phyloP scores from a whole-genome alignment of 2,113 vertebrate species.

The Pelecanus crispus region DNA sequence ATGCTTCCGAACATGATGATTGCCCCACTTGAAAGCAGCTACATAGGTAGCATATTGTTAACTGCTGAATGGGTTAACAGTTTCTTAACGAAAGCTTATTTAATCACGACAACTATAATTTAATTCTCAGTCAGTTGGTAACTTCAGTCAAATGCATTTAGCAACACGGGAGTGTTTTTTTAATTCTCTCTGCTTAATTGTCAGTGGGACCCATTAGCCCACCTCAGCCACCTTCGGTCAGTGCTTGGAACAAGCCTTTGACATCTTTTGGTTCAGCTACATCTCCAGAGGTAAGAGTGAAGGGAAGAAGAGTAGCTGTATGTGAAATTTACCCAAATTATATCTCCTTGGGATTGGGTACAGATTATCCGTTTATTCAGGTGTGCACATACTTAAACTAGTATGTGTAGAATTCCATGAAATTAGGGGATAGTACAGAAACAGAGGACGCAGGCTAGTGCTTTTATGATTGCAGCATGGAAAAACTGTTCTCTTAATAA shows the following conservation, averaged over 20 bases:
- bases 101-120: background rate
- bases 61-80: background rate
- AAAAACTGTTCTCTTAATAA: background rate
- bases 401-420: background rate
- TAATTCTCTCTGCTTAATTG: background rate
- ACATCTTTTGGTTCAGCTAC: slow-evolving; percentile 89
- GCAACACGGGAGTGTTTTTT: fast-evolving
- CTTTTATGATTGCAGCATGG: background rate
- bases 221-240: slow-evolving; percentile 94
- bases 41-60: background rate
- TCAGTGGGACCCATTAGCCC: slow-evolving; percentile 96
- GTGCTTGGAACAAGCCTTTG: slow-evolving; percentile 98
- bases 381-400: fast-evolving
- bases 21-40: background rate
- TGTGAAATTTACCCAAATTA: background rate
- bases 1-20: background rate
- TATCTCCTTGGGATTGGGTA: background rate
- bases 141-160: background rate
- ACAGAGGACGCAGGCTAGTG: background rate
- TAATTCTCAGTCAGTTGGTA: background rate
- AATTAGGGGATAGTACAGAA: background rate
- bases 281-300: slow-evolving; percentile 82
- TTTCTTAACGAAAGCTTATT: background rate
- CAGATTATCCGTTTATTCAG: background rate
- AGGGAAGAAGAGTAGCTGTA: background rate